Evolutionary conservation across 2,888 invertebrate species (phyloP).

Genomic region (Protophormia terraenovae): DNA sequence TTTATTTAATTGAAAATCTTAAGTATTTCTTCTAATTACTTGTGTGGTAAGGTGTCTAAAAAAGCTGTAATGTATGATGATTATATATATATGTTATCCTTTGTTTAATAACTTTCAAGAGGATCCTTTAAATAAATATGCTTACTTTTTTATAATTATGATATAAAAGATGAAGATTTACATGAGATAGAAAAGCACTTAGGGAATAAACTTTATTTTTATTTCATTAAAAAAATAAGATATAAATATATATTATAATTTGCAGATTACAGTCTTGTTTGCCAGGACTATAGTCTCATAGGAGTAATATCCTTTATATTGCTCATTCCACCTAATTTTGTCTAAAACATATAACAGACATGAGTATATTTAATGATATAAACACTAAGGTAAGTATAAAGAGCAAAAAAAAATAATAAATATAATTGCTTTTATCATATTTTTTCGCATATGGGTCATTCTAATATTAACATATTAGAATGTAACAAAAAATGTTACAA

Average conservation of each 20-base stretch:
- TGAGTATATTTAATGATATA: slow-evolving; percentile 53
- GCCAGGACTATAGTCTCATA: neutral
- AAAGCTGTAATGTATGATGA: neutral
- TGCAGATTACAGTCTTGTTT: neutral
- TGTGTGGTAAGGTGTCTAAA: neutral
- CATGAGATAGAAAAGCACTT: neutral
- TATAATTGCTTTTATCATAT: slow-evolving; percentile 38
- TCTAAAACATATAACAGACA: neutral
- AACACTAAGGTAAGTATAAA: slow-evolving; percentile 33
- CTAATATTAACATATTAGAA: too few relatives aligned
- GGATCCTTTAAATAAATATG: neutral
- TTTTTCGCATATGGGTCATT: neutral
- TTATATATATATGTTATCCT: neutral
- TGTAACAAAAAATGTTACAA: too few relatives aligned
- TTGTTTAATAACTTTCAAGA: neutral
- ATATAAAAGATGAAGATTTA: slow-evolving; percentile 5
- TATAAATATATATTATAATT: slow-evolving; percentile 19
- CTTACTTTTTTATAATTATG: neutral
- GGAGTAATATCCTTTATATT: neutral
- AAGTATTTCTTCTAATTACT: too few relatives aligned
- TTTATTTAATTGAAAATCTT: too few relatives aligned
- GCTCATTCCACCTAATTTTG: neutral
- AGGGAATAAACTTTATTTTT: slow-evolving; percentile 18
- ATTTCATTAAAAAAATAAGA: neutral
- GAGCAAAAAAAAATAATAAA: slow-evolving; percentile 24